Evolutionary conservation across 1,140 invertebrate genomes (phyloP).

Genomic region (Chironomus tepperi): DNA sequence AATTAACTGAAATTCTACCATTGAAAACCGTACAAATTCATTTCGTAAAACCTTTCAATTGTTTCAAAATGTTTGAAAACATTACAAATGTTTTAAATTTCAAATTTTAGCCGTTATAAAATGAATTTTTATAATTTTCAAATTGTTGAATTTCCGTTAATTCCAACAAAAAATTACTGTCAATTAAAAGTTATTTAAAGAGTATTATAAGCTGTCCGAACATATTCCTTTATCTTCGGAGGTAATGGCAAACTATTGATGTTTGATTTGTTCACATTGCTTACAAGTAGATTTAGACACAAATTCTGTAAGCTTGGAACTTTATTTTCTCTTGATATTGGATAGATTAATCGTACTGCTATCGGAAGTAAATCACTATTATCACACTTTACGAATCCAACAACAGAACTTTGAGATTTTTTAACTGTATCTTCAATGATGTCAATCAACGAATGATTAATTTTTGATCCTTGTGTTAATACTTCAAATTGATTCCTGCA

Average conservation of each 20-base stretch:
- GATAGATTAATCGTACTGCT: conserved; percentile 51
- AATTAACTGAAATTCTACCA: no score
- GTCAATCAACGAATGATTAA: conserved; percentile 52
- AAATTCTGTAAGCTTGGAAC: neutral
- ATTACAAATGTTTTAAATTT: no score
- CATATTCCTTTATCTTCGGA: conserved; percentile 26
- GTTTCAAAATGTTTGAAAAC: no score
- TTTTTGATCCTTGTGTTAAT: neutral
- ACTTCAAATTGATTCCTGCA: conserved; percentile 51
- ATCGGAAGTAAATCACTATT: conserved; percentile 52
- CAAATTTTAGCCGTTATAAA: no score
- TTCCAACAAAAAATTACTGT: no score
- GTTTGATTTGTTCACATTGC: conserved; percentile 38
- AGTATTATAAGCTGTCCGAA: conserved; percentile 28
- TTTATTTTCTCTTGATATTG: neutral
- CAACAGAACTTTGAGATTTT: conserved; percentile 52
- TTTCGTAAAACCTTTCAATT: no score
- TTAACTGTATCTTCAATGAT: conserved; percentile 60
- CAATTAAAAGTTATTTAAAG: conserved; percentile 22
- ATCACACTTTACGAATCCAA: conserved; percentile 55
- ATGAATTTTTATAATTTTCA: no score
- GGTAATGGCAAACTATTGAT: conserved; percentile 27
- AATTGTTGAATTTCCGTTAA: no score
- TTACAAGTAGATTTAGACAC: conserved; percentile 31
- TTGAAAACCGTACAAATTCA: no score